Conservation (phyloP, 2,888 invertebrate genomes). For the Suillia variegata region DNA sequence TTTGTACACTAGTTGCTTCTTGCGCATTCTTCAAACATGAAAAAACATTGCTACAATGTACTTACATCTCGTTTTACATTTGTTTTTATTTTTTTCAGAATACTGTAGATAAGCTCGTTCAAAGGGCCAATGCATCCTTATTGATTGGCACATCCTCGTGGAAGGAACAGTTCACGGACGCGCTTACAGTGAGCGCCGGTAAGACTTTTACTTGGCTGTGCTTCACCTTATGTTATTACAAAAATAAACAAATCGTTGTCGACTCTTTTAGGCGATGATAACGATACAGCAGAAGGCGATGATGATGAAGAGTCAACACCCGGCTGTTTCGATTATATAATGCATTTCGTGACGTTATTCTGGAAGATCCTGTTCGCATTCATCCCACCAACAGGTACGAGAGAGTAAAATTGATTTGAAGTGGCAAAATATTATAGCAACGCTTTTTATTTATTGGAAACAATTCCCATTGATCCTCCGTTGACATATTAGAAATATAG, state of each 20-base stretch:
- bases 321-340: conserved; percentile 88
- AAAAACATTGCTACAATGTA: no score
- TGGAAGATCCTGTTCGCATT: conserved; percentile 99
- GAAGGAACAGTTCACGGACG: conserved; percentile 98
- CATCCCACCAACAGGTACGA: conserved; percentile 97
- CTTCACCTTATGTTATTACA: no score
- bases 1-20: no score
- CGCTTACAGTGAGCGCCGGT: conserved; percentile 92
- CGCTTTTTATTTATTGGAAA: no score
- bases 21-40: no score
- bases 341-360: conserved; percentile 95
- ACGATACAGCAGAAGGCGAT: conserved; percentile 66
- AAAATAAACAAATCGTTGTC: no score
- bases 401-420: no score
- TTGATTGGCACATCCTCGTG: conserved; percentile 96
- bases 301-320: conserved; percentile 71
- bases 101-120: conserved; percentile 97
- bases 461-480: no score
- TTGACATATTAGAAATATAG: no score
- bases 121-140: conserved; percentile 94
- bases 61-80: no score
- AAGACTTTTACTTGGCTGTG: conserved; percentile 33
- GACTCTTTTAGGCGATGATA: conserved; percentile 62
- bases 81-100: conserved; percentile 81
- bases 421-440: background rate